Conservation (phyloP, 2,113 vertebrate species). For the Crotophaga sulcirostris region DNA sequence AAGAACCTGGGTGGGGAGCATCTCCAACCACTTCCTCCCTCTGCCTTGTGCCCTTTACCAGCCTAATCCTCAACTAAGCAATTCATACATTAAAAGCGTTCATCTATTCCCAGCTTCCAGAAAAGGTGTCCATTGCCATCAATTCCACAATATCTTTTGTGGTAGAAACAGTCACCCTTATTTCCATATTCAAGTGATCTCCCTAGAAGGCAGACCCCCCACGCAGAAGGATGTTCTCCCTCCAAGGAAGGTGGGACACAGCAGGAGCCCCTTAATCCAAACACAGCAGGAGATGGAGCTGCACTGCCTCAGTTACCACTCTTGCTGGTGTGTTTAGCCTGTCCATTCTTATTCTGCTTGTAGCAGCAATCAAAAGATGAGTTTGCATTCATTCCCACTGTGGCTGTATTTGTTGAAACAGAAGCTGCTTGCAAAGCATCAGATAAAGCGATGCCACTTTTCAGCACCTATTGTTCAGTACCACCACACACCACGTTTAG, state of each 20-base stretch:
- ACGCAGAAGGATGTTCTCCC: rapidly evolving
- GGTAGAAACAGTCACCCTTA: not conserved
- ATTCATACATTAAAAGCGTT: rapidly evolving
- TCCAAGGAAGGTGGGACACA: not conserved
- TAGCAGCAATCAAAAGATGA: not conserved
- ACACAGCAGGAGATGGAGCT: not conserved
- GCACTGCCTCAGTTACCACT: not conserved
- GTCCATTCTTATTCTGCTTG: not conserved
- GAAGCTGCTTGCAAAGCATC: not conserved
- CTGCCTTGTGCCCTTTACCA: not conserved
- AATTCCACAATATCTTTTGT: not conserved
- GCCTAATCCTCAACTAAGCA: not conserved
- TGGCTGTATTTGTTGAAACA: not conserved
- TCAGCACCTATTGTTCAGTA: not conserved
- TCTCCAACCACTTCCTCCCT: not conserved
- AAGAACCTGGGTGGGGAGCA: not conserved
- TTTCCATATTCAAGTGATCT: not conserved
- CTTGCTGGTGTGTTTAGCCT: not conserved
- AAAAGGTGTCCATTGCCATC: not conserved
- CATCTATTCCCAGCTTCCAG: not conserved
- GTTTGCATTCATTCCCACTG: not conserved
- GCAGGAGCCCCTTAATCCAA: not conserved
- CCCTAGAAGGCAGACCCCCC: not conserved
- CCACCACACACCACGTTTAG: not conserved
- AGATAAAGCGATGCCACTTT: not conserved